Base-by-base conservation (phyloP, 2,888 invertebrate genomes). In the Adelphocoris suturalis region DNA sequence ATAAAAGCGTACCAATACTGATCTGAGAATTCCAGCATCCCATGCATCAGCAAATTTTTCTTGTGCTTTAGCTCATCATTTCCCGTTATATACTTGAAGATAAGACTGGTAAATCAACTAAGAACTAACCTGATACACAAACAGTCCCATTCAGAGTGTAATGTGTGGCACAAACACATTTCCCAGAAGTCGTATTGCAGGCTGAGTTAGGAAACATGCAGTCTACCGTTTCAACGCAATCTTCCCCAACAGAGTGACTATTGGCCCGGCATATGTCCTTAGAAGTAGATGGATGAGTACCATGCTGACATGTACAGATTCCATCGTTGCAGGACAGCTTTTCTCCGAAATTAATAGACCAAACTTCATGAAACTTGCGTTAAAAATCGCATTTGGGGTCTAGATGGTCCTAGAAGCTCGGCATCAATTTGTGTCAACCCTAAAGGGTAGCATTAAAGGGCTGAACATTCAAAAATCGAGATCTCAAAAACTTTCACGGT, bases 181-280 rank as follows among this genome's bases (percentile, higher is more conserved):
- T 75, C 28, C 78, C 55, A 19, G 57, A 37, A 28, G 84, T 80
- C 11, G 47, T 78, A 55, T 90, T 57, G 80, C 91, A 91, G 12
- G 28, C 80, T 0, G 91, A 80, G 61, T 91, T 84, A 12, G 90
- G 46, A 37, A 90, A 90, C 52, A 90, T 75, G 86, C 91, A 91
- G 48, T 91, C 91, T 47, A 90, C n/a, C 27, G 86, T 75, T 87
- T 90, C 90, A 14, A 52, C 84, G 80, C 91, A 91, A 13, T 37
- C 48, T 16, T 90, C 78, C 4, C 89, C 90, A 2, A 89, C 55
- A 5, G 55, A 46, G 9, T 9, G 52, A 23, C 84, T 46, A 61
- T 91, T 84, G 4, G 57, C 23, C 7, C 90, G 88, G 81, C 91
- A 91, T 4, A 28, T 52, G 0, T 27, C 61, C 27, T 89, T 85